These are phyloP conservation scores for Nemoura dubitans DNA, from an alignment of 2,888 invertebrate species.

Conservation along the genomic window DNA sequence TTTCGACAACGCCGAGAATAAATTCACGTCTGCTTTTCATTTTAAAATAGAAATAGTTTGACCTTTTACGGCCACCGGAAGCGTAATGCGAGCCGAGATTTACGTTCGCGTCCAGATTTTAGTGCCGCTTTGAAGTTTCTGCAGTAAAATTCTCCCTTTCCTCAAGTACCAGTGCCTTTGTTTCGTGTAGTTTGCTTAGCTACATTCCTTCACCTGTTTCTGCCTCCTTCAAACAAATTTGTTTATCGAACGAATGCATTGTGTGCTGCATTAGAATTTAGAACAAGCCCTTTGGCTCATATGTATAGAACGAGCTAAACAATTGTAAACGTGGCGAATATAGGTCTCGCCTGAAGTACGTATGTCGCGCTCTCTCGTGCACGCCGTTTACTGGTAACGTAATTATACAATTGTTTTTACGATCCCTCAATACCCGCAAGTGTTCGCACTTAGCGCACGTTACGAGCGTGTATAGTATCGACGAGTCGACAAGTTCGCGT, in stretches of 20 bases:
- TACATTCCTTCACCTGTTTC: neutral
- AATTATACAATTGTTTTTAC: conserved; percentile 1
- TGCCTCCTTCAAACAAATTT: neutral
- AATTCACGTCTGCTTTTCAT: neutral
- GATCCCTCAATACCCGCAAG: neutral
- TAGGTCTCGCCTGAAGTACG: neutral
- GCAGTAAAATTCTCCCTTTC: neutral
- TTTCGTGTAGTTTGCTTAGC: neutral
- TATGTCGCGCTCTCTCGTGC: neutral
- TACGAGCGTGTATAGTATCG: neutral
- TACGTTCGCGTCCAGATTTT: neutral
- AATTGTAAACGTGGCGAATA: neutral
- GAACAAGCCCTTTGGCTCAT: neutral
- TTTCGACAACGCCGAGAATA: too few species aligned
- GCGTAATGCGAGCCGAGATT: neutral
- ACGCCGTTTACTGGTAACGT: neutral
- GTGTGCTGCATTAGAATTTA: neutral
- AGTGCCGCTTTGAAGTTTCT: neutral
- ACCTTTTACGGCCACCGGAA: neutral
- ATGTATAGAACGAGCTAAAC: neutral
- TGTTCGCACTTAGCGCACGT: neutral
- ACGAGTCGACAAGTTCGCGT: neutral
- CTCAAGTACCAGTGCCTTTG: neutral
- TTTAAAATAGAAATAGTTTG: neutral
- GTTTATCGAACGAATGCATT: neutral